A percentile compares a stretch with the other conserved stretches of the same genome.
Conservation (phyloP, 2,888 invertebrate genomes). For the Rutpela maculata region DNA sequence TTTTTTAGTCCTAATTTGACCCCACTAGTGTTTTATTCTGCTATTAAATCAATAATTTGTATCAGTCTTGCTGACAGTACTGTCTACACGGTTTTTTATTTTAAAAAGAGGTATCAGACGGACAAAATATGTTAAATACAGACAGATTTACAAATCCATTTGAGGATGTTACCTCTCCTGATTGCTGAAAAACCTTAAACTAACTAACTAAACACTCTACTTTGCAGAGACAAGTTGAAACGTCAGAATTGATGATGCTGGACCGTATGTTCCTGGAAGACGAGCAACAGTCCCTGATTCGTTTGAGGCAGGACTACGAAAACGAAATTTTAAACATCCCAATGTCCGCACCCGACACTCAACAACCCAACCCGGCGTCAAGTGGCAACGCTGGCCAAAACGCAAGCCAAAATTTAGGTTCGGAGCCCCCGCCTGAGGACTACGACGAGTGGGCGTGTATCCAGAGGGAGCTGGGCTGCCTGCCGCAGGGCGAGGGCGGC, state of each 20-base stretch:
- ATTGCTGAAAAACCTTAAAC: neutral
- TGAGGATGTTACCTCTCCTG: neutral
- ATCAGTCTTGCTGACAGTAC: too few relatives aligned
- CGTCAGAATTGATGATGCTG: constrained; percentile 86
- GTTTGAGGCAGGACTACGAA: constrained; percentile 76
- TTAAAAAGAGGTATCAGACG: too few relatives aligned
- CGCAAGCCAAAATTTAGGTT: constrained; percentile 9
- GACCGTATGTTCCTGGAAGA: constrained; percentile 85
- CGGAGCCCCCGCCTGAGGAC: constrained; percentile 66
- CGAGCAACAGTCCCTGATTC: constrained; percentile 80
- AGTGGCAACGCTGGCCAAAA: constrained; percentile 6
- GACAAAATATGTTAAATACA: too few relatives aligned
- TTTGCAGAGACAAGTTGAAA: constrained; percentile 81
- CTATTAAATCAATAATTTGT: too few relatives aligned
- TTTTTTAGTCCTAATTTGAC: too few relatives aligned
- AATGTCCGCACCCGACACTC: constrained; percentile 45
- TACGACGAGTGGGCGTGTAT: constrained; percentile 83
- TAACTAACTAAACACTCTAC: neutral
- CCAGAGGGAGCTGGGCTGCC: constrained; percentile 79
- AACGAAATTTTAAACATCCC: constrained; percentile 57
- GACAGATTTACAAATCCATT: too few relatives aligned
- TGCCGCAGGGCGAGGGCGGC: constrained; percentile 65
- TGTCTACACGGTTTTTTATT: too few relatives aligned
- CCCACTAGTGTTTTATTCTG: too few relatives aligned
- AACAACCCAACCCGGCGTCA: constrained; percentile 35